phyloP scores from a whole-genome alignment of 2,797 vertebrate genomes.

The Gymnocypris eckloni region DNA sequence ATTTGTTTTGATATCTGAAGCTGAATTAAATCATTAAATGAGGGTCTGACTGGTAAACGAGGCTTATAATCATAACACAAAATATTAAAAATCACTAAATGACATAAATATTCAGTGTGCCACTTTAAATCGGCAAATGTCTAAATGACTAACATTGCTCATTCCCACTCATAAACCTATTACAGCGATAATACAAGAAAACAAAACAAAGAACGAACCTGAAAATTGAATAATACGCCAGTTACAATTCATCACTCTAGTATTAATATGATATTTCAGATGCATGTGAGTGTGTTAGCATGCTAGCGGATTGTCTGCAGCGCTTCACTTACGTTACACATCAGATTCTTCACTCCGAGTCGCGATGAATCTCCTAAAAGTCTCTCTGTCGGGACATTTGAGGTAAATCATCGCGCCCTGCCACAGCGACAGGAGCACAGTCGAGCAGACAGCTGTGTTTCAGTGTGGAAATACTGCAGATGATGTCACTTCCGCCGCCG shows the following conservation, averaged over 20 bases:
- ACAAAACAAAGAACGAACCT: background rate
- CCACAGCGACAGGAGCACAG: background rate
- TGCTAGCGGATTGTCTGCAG: background rate
- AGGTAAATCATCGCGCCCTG: slow-evolving; percentile 51
- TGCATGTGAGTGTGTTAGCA: slow-evolving; percentile 3
- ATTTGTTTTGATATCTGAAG: background rate
- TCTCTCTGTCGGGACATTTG: background rate
- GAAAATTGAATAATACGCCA: background rate
- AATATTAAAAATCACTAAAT: background rate
- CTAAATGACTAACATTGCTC: background rate
- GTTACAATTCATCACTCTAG: background rate
- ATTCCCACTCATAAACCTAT: too few species aligned
- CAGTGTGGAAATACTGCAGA: slow-evolving; percentile 3
- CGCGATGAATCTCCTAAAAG: slow-evolving; percentile 6
- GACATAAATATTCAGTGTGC: background rate
- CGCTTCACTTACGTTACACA: slow-evolving; percentile 18
- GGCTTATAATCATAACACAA: background rate
- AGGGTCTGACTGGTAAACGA: background rate
- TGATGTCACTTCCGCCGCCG: background rate
- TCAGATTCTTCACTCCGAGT: background rate
- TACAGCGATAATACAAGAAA: too few species aligned
- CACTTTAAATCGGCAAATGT: background rate
- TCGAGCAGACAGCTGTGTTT: slow-evolving; percentile 1
- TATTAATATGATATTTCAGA: background rate
- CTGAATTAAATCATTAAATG: background rate